phyloP scores from a whole-genome alignment of 2,797 vertebrate species.

The Anabacerthia variegaticeps region DNA sequence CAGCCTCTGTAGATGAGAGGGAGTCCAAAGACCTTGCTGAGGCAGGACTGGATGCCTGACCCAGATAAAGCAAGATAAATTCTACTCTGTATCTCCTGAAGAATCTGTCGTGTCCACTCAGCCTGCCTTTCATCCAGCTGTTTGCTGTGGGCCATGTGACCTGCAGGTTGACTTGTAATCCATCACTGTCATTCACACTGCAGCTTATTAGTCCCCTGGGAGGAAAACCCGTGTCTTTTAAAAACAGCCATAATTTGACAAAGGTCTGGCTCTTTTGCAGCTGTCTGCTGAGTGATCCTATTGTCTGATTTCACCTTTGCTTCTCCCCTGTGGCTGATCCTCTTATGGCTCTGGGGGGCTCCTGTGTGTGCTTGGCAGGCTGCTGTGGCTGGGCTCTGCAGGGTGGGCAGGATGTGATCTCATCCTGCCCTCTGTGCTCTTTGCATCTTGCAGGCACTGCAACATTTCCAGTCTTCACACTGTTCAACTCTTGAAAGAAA shows the following conservation, averaged over 20 bases:
- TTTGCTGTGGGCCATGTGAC: not conserved
- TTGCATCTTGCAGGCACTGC: not conserved
- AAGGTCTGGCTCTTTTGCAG: not conserved
- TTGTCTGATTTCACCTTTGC: not conserved
- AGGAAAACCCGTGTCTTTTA: not conserved
- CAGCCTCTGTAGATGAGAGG: not conserved
- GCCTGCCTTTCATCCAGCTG: not conserved
- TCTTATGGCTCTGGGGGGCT: accelerated
- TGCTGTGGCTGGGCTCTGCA: accelerated
- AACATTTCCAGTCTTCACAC: not conserved
- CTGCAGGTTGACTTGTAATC: not conserved
- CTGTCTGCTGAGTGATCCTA: not conserved
- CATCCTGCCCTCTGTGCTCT: not conserved
- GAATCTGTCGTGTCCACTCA: not conserved
- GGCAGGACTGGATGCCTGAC: not conserved
- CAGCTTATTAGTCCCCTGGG: not conserved
- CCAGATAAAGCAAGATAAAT: not conserved
- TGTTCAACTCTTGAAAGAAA: not conserved
- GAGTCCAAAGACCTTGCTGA: not conserved
- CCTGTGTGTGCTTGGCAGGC: not conserved
- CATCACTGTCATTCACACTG: not conserved
- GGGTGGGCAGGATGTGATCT: not conserved
- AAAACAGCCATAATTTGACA: not conserved
- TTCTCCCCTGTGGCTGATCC: not conserved
- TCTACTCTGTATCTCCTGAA: not conserved